phyloP scores from a whole-genome alignment of 2,113 vertebrate genomes.

The Symphodus melops region DNA sequence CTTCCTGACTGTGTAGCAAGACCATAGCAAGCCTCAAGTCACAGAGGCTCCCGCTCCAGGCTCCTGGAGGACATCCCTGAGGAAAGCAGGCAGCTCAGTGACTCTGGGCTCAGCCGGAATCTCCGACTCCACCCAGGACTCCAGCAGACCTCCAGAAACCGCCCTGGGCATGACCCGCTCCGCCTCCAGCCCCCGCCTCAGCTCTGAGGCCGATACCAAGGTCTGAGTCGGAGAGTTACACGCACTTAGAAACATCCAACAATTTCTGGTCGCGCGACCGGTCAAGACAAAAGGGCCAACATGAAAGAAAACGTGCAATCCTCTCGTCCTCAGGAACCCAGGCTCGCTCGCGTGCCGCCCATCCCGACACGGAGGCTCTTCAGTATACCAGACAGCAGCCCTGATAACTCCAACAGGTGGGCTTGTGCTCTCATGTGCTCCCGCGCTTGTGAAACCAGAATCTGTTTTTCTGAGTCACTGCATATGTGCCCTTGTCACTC shows the following conservation, averaged over 20 bases:
- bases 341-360: slow-evolving; percentile 83
- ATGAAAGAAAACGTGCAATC: slow-evolving; percentile 24
- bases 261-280: not conserved
- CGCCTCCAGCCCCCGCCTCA: slow-evolving; percentile 85
- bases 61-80: slow-evolving; percentile 84
- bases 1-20: slow-evolving; percentile 42
- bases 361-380: slow-evolving; percentile 83
- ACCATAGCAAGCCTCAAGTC: slow-evolving; percentile 66
- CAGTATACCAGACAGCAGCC: slow-evolving; percentile 80
- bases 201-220: slow-evolving; percentile 81
- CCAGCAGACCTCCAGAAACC: slow-evolving; percentile 61
- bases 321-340: slow-evolving; percentile 76
- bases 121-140: slow-evolving; percentile 72
- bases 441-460: slow-evolving; percentile 40
- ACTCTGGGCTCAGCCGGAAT: slow-evolving; percentile 78
- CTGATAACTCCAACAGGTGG: slow-evolving; percentile 83
- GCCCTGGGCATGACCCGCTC: slow-evolving; percentile 82
- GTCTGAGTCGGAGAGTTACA: slow-evolving; percentile 60
- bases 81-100: slow-evolving; percentile 84
- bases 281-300: slow-evolving; percentile 36
- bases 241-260: not conserved
- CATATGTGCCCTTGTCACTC: slow-evolving; percentile 57
- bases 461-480: slow-evolving; percentile 53
- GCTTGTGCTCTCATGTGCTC: not conserved
- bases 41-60: slow-evolving; percentile 74